Evolutionary conservation across 2,888 invertebrate genomes (phyloP).

Genomic region (Pelosia muscerda): DNA sequence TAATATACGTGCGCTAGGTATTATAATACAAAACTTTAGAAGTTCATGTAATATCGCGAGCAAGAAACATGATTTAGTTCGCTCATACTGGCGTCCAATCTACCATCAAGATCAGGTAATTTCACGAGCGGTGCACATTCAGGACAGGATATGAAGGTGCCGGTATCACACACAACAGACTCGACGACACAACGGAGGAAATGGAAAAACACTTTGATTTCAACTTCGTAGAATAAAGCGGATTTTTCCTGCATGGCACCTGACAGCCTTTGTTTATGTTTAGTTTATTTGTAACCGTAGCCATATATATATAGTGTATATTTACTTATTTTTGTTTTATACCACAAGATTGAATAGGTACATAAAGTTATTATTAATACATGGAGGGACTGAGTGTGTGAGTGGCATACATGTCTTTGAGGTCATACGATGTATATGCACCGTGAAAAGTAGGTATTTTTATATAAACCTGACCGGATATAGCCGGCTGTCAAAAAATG

Average conservation of each 20-base stretch:
- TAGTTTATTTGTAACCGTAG: background rate
- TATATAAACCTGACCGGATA: no score
- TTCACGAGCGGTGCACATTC: conserved; percentile 45
- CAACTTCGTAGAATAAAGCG: conserved; percentile 42
- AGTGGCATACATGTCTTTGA: no score
- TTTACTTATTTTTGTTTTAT: background rate
- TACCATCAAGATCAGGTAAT: conserved; percentile 50
- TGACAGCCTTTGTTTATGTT: background rate
- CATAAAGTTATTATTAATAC: no score
- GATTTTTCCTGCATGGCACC: conserved; percentile 25
- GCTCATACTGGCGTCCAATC: conserved; percentile 42
- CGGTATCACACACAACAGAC: conserved; percentile 30
- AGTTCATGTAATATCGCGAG: background rate
- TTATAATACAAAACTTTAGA: background rate
- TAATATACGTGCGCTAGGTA: background rate
- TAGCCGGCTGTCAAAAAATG: no score
- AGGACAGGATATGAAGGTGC: conserved; percentile 48
- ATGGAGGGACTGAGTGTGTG: no score
- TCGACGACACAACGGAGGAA: conserved; percentile 44
- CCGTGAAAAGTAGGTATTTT: no score
- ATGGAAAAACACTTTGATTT: conserved; percentile 55
- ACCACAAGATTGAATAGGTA: background rate
- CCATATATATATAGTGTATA: background rate
- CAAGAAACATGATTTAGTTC: conserved; percentile 18
- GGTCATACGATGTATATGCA: no score